Evolutionary conservation across 2,113 vertebrate genomes (phyloP), one percentile per base, ranked within the genome.

Genomic region (Plecturocebus donacophilus): DNA sequence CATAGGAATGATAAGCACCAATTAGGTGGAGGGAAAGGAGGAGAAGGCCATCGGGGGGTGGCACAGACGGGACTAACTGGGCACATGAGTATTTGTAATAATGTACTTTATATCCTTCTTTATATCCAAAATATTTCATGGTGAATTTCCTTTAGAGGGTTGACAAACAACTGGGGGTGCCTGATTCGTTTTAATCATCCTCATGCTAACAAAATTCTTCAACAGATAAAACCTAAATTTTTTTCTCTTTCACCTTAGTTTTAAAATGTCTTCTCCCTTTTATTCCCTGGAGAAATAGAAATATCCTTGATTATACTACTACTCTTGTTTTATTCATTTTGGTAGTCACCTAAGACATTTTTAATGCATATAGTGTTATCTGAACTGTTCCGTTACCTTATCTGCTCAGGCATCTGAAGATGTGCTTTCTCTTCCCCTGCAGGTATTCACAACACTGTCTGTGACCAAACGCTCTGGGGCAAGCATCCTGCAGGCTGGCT

Each of bases 391-490:
- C 8, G 23, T 20, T 6, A 1, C 42, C 70, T 23, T 10, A 2
- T 54, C 3, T 3, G 7, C 35, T 47, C 32, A 0, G 1, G 61
- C 40, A 16, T 93, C 87, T 97, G 58, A 96, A 27, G 13, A 4
- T 10, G 11, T 93, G 42, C 52, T 90, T 32, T 75, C n/a, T 98
- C 40, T 94, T 64, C 19, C 40, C 58, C 84, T 77, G 40, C 90
- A 99, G 99, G 95, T 99, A 17, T 98, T 99, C 90, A 98, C 98
- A 12, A 98, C 98, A 0, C 83, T 99, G 88, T 99, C 97, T 0
- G 97, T 98, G 95, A 99, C 98, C 42, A 98, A 98, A 70, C 97
- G 95, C 89, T 98, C 97, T 3, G 98, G 98, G 5, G 97, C 96
- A 23, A 94, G 47, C 95, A 95, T 98, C 93, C 87, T 98, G 21